These are phyloP conservation scores for Lamellibrachia luymesi DNA, from an alignment of 1,140 invertebrate species.

Conservation along the genomic window DNA sequence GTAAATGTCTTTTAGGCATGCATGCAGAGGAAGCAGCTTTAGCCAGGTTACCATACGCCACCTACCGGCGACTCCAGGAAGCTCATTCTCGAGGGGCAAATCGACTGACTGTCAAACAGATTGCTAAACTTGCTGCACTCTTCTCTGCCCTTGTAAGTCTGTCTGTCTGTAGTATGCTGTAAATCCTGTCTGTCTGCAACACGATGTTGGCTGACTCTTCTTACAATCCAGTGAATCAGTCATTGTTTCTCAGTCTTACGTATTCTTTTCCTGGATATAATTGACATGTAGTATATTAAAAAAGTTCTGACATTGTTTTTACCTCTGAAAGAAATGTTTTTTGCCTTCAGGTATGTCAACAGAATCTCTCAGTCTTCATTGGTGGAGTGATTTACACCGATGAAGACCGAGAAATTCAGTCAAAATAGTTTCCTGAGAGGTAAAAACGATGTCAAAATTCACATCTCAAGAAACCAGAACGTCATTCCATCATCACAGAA, in stretches of 20 bases:
- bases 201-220: background rate
- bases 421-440: no score
- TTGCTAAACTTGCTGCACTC: slow-evolving; percentile 72
- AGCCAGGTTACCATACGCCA: slow-evolving; percentile 79
- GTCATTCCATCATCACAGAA: no score
- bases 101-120: slow-evolving; percentile 69
- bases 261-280: no score
- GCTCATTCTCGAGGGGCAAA: slow-evolving; percentile 67
- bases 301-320: no score
- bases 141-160: slow-evolving; percentile 76
- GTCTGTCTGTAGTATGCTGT: slow-evolving; percentile 53
- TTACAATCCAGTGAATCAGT: background rate
- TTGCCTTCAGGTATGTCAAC: no score
- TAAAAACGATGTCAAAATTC: no score
- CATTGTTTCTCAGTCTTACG: background rate
- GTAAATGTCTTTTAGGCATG: slow-evolving; percentile 58
- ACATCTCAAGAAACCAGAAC: no score
- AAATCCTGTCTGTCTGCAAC: slow-evolving; percentile 46
- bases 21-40: slow-evolving; percentile 81
- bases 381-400: no score
- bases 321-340: no score
- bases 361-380: no score
- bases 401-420: no score
- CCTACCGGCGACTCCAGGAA: slow-evolving; percentile 72
- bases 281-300: no score